Conservation (phyloP, 2,797 vertebrate species). For the Characodon lateralis region DNA sequence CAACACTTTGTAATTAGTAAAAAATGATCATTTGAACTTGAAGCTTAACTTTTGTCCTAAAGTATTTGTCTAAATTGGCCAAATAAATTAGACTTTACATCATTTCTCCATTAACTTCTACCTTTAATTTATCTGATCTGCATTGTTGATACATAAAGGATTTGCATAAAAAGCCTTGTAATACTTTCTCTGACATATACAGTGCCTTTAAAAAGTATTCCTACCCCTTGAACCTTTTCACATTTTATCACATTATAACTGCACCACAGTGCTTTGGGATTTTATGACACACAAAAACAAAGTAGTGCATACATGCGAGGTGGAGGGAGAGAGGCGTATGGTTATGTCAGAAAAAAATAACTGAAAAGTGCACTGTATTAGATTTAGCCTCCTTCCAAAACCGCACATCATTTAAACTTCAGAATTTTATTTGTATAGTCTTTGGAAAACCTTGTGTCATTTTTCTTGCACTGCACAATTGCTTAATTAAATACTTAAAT, state of each 20-base stretch:
- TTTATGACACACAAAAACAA: too few relatives aligned
- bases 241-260: too few relatives aligned
- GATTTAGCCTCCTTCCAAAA: too few relatives aligned
- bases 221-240: background rate
- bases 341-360: background rate
- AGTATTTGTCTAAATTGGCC: conserved; percentile 2
- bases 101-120: background rate
- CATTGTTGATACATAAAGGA: background rate
- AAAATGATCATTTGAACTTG: conserved; percentile 21
- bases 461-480: background rate
- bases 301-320: background rate
- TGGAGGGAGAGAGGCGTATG: background rate
- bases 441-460: background rate
- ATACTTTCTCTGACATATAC: background rate
- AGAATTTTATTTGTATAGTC: background rate
- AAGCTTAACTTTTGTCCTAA: conserved; percentile 14
- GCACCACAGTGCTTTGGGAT: too few relatives aligned
- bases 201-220: background rate
- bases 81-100: background rate
- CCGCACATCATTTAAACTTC: background rate
- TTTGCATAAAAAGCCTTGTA: too few relatives aligned
- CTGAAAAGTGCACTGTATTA: background rate
- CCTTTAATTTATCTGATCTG: background rate
- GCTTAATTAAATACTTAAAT: background rate
- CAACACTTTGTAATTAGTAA: conserved; percentile 18